Evolutionary conservation across 2,797 vertebrate genomes (phyloP).

Genomic region (Onychomys torridus): DNA sequence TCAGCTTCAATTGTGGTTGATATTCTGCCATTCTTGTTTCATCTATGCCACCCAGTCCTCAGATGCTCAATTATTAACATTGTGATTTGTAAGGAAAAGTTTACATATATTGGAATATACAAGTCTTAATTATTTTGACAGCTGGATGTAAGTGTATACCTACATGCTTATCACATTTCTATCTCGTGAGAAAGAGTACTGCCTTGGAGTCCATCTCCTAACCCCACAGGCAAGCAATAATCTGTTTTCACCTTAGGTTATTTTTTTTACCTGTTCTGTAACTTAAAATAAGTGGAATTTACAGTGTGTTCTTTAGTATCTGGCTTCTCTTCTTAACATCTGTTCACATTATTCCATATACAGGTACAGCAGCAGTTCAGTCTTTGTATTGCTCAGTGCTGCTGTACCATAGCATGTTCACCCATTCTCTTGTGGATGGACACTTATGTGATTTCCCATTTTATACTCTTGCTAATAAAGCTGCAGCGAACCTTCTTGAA

Average conservation of each 20-base stretch:
- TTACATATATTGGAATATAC: background rate
- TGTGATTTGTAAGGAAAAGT: background rate
- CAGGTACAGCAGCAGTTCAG: background rate
- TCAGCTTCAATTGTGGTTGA: background rate
- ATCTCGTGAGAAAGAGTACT: background rate
- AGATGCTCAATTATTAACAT: background rate
- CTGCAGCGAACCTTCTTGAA: background rate
- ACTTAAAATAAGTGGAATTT: slow-evolving; percentile 1
- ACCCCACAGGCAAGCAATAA: background rate
- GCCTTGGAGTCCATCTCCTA: background rate
- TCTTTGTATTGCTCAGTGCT: background rate
- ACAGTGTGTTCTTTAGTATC: background rate
- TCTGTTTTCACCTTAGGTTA: background rate
- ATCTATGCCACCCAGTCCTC: background rate
- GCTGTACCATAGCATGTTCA: background rate
- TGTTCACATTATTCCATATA: background rate
- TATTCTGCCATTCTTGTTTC: background rate
- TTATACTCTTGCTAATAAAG: background rate
- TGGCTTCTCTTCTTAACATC: background rate
- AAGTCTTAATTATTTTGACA: background rate
- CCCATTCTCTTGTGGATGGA: background rate
- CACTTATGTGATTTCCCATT: background rate
- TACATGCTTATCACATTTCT: background rate
- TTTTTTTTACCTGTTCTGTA: background rate
- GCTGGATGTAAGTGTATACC: background rate